Evolutionary conservation across 2,888 invertebrate genomes (phyloP), one percentile per base, ranked within the genome.

Genomic region (Parasteatoda lunata): DNA sequence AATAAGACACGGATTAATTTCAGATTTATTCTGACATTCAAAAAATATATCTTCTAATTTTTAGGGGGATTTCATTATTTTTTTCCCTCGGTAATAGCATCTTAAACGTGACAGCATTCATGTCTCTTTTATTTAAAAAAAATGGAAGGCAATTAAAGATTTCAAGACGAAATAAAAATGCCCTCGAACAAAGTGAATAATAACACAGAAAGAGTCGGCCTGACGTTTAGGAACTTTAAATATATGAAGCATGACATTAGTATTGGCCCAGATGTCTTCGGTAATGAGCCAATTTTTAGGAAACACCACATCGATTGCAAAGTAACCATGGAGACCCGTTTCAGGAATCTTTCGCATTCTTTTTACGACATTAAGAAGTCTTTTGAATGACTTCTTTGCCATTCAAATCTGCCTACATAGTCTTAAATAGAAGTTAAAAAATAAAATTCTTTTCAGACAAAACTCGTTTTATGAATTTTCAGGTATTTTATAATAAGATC

Each of bases 201-300:
- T 30, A 77, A 64, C 48, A 15, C 9, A 13, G n/a, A 59, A 59
- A 59, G 59, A n/a, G n/a, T 13, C n/a, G 59, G 11, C 9, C 77
- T 72, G 77, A 86, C 76, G 86, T 72, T 81, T 80, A 30, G 59
- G 77, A 68, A 80, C 64, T 81, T 86, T 86, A 86, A 86, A 80
- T 86, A 86, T 81, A 81, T 81, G 86, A 86, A 86, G 80, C 86
- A 86, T 77, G 86, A 81, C 77, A 77, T 81, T 77, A 81, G 30
- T 70, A 86, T 77, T 69, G 51, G 80, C 54, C 86, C 80, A 80
- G 86, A 80, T 86, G 80, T 86, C 81, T 86, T 59, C 77, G 15
- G 79, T 86, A 86, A 86, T 86, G 86, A 86, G 86, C 71, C 86
- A 81, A 77, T 86, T 86, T 86, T 86, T 86, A 52, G 64, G 71